Evolutionary conservation across 2,113 vertebrate genomes (phyloP), one percentile per base, ranked within the genome.

Genomic region (Eulemur rufifrons): DNA sequence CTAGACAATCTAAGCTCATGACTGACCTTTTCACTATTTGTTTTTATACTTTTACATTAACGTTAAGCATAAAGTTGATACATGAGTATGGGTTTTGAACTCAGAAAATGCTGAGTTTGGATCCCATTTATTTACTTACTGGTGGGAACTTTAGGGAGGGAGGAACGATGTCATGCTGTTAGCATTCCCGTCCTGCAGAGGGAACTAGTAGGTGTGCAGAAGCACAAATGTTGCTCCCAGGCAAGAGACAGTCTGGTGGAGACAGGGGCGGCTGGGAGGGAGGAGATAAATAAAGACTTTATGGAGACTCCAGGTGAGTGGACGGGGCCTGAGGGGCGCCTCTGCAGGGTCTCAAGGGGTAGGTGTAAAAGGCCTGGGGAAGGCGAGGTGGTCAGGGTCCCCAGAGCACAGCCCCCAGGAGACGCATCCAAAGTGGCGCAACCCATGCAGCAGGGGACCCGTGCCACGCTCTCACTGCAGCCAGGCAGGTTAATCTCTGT

Each of bases 401-500:
- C 25, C 27, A 5, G 23, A 18, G 8, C 50, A 5, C 3, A 20
- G 32, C 34, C 21, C 39, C 61, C 5, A 2, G 0, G 37, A 82
- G 34, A n/a, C 61, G 37, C 18, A 39, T 1, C 47, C 0, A 8
- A 34, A 39, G 3, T 0, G 39, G n/a, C 7, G 27, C 3, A 18
- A 18, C 77, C 14, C 37, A 29, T 13, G 0, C 6, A 1, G 86
- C 23, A 0, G 17, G 20, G 29, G 9, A 32, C 18, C 69, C 3
- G 0, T 9, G 63, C 69, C 85, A 73, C 0, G 1, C 15, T 32
- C 68, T 76, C 47, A 82, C 37, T 21, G 63, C 17, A 77, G 54
- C 25, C 76, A 82, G 59, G 32, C 71, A 93, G 11, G 25, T 82
- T 95, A 80, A 83, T 32, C 50, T 93, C 82, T 66, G 69, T 97